These are phyloP conservation scores for Papilio protenor DNA, from an alignment of 2,888 invertebrate genomes.

Conservation along the genomic window DNA sequence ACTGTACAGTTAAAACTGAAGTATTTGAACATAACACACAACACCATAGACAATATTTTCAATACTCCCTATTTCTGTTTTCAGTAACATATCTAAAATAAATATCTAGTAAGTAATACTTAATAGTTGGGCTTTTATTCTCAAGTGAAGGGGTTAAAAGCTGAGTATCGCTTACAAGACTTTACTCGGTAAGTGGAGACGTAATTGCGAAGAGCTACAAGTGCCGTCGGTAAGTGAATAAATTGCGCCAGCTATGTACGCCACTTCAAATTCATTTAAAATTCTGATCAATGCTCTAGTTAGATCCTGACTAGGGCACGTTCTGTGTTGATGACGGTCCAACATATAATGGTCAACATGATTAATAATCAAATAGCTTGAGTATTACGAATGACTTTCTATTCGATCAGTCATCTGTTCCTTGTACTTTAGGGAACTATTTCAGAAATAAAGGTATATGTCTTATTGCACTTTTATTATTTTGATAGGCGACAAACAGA, in stretches of 20 bases:
- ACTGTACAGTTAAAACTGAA: too few relatives aligned
- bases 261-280: constrained; percentile 2
- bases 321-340: background rate
- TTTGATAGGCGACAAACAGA: too few relatives aligned
- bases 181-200: constrained; percentile 50
- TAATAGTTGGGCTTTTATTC: constrained; percentile 22
- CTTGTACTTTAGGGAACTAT: too few relatives aligned
- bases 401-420: too few relatives aligned
- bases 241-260: constrained; percentile 28
- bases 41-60: constrained; percentile 44
- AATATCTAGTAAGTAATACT: constrained; percentile 23
- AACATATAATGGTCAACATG: background rate
- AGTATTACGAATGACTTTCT: too few relatives aligned
- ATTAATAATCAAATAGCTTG: background rate
- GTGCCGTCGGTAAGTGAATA: constrained; percentile 55
- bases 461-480: too few relatives aligned
- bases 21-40: background rate
- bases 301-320: background rate
- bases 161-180: constrained; percentile 58
- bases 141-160: constrained; percentile 32
- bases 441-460: too few relatives aligned
- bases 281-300: background rate
- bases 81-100: constrained; percentile 57
- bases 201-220: constrained; percentile 70
- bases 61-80: constrained; percentile 54